Evolutionary conservation across 2,113 vertebrate species (phyloP), one percentile per base, ranked within the genome.

Genomic region (Mormoops blainvillei): DNA sequence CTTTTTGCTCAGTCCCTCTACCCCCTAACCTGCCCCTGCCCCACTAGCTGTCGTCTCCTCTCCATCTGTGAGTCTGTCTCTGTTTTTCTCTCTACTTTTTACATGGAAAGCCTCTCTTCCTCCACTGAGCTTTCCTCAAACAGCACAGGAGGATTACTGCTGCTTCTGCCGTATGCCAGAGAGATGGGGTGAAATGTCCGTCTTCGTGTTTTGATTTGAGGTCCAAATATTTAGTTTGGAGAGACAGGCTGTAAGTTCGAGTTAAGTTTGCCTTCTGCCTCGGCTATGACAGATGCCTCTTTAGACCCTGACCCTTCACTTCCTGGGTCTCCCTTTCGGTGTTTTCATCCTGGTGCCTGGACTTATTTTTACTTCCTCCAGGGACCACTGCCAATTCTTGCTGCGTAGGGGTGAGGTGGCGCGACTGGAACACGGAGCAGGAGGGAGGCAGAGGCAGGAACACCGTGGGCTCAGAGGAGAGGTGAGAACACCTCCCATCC

Each of bases 301-400:
- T 82, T 92, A 94, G 88, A 90, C 54, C n/a, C 45, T 81, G 65
- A 58, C 87, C n/a, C 15, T 77, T 85, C 52, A 56, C 81, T 94
- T 22, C 3, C 50, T 88, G 61, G 80, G 52, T 87, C 45, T 92
- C 38, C 91, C 78, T 84, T 36, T 73, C 13, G 90, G 48, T 77
- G 45, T 87, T 92, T 95, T 65, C 26, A n/a, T 87, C 87, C 36
- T 18, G 91, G 71, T 28, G 77, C 73, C 83, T 58, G 63, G 63
- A 31, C 38, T 94, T 93, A 95, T 94, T 95, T 96, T 94, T 96
- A 96, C 95, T 50, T 86, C 74, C 83, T 76, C 2, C 0, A 82
- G 33, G 74, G 63, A 96, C 28, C 10, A 48, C 24, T 45, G 73
- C 94, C 76, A 91, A 87, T n/a, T n/a, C n/a, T n/a, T n/a, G n/a